Evolutionary conservation across 2,113 vertebrate species (phyloP), one percentile per base, ranked within the genome.

Genomic region (Serinus canaria): DNA sequence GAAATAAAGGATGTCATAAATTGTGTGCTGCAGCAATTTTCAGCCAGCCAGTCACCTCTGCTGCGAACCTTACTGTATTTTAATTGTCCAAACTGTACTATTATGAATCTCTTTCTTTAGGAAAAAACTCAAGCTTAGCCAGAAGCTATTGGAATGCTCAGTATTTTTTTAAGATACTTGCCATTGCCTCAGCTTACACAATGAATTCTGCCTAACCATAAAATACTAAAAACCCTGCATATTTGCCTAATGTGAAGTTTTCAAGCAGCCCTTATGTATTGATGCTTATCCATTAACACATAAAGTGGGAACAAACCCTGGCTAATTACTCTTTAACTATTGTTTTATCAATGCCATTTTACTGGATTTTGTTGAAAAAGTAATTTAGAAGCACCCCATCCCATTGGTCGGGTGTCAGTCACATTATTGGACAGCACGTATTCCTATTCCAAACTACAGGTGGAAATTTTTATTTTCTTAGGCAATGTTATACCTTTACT

Each of bases 1-100:
- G 94, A 97, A 97, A 93, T 72, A 89, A 84, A 97, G 70, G 79
- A 83, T 85, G 56, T 44, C 39, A 87, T 97, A 96, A 97, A 97
- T 91, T 84, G 55, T 87, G 49, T 73, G 53, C 72, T 70, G 18
- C 46, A 94, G 77, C 84, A 94, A 67, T 95, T 96, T 91, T 92
- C 85, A 63, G 91, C 93, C 55, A 96, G 83, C 20, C 83, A 37
- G 55, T 88, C 91, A 77, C 64, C 52, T 82, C 89, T 94, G 39
- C 39, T 76, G 39, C 49, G 85, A 90, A 95, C 30, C 39, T 93
- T 50, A 44, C 56, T 68, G 66, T 76, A 75, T 95, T 96, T 95
- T 95, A 89, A 76, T 88, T 73, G 69, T 67, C 68, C 8, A 5
- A 85, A 88, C 41, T 60, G 15, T 31, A 66, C 75, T 83, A 28